Evolutionary conservation across 2,888 invertebrate species (phyloP).

Genomic region (Hesperia comma): DNA sequence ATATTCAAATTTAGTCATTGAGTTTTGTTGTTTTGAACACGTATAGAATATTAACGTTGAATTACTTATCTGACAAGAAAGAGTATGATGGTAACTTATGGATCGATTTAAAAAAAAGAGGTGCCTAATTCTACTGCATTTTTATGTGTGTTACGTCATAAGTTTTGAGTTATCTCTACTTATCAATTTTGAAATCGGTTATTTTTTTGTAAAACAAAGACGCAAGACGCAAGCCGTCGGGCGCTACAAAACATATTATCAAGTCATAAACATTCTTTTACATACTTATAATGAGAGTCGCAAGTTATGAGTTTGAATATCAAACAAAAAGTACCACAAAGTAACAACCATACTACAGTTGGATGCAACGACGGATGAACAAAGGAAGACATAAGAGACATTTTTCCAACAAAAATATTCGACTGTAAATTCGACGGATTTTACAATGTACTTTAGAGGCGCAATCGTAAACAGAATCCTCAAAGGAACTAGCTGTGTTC

Average conservation of each 20-base stretch:
- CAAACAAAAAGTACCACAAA: constrained; percentile 42
- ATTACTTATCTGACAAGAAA: too few species aligned
- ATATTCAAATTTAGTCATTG: constrained; percentile 20
- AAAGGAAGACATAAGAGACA: constrained; percentile 45
- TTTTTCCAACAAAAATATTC: constrained; percentile 47
- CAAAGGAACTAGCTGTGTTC: constrained; percentile 60
- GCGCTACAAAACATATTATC: not conserved
- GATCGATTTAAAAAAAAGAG: too few species aligned
- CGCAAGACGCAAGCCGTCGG: too few species aligned
- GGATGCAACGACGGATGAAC: constrained; percentile 44
- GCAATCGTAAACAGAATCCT: constrained; percentile 64
- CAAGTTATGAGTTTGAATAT: not conserved
- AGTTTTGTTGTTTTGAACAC: not conserved
- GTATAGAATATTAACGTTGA: too few species aligned
- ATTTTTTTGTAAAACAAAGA: too few species aligned
- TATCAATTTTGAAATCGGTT: too few species aligned
- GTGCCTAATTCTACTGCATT: too few species aligned
- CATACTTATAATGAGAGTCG: too few species aligned
- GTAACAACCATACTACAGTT: constrained; percentile 40
- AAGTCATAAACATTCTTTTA: too few species aligned
- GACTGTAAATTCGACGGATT: constrained; percentile 56
- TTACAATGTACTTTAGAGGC: constrained; percentile 58
- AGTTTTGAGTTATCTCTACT: too few species aligned
- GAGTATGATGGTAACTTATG: too few species aligned
- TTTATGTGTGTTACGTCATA: too few species aligned